These are phyloP conservation scores for Pachycephala philippinensis DNA, from an alignment of 2,113 vertebrate species.

Conservation along the genomic window DNA sequence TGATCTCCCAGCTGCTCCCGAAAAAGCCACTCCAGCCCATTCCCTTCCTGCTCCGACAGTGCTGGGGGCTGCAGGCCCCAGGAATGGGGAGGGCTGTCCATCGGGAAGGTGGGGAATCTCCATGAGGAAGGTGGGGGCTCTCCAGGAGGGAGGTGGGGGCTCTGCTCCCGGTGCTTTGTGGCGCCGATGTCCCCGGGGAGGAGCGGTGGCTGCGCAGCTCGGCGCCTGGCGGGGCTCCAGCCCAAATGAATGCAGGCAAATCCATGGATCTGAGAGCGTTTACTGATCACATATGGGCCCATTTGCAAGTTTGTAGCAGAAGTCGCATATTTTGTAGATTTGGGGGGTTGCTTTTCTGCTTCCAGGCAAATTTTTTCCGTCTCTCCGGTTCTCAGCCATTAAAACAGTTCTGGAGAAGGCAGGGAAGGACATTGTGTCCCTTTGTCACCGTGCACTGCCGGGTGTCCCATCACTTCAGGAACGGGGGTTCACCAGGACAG, in stretches of 20 bases:
- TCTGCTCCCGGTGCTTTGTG: not conserved
- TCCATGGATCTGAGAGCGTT: slow-evolving; percentile 22
- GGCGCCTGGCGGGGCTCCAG: slow-evolving; percentile 4
- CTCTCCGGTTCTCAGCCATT: not conserved
- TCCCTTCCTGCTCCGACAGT: fast-evolving
- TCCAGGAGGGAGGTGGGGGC: not conserved
- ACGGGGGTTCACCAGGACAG: not conserved
- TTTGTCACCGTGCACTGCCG: fast-evolving
- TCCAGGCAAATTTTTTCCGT: not conserved
- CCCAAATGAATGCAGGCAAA: slow-evolving; percentile 52
- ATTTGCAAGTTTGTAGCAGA: slow-evolving; percentile 58
- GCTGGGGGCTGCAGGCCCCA: not conserved
- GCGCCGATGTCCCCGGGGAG: not conserved
- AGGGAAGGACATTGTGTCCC: fast-evolving
- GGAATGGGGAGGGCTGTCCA: not conserved
- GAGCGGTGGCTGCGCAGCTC: slow-evolving; percentile 26
- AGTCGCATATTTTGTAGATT: slow-evolving; percentile 36
- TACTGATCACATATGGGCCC: slow-evolving; percentile 53
- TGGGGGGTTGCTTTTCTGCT: slow-evolving; percentile 22
- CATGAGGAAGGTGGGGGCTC: not conserved
- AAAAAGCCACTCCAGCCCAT: not conserved
- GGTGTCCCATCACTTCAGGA: not conserved
- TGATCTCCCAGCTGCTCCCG: not conserved
- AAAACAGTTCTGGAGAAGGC: not conserved
- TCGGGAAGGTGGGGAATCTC: not conserved